Percentiles rank a stretch among this genome's conserved stretches.
Conservation (phyloP, 2,797 vertebrate species). For the Lerista edwardsae region DNA sequence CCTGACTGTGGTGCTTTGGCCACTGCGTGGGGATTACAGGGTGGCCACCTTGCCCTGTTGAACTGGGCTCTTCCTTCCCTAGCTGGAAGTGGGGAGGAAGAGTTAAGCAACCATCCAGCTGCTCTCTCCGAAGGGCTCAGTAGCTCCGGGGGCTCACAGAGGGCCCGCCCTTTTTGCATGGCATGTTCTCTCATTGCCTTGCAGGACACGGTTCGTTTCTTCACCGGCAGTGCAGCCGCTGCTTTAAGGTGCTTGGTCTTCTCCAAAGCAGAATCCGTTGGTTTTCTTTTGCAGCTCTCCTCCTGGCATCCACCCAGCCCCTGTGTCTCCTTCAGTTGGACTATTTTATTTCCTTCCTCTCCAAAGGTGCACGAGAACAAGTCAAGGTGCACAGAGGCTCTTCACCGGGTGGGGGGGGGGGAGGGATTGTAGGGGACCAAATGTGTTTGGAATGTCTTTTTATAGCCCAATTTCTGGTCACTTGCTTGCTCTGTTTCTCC, state of each 20-base stretch:
- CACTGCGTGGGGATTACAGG: no score
- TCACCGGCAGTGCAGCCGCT: no score
- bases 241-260: constrained; percentile 7
- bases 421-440: no score
- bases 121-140: neutral
- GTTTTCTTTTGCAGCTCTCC: no score
- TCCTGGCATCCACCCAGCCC: neutral
- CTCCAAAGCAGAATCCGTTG: neutral
- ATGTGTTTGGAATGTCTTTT: neutral
- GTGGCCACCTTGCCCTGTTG: no score
- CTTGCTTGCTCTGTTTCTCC: neutral
- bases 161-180: neutral
- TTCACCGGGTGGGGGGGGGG: neutral
- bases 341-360: neutral
- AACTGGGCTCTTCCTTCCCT: neutral
- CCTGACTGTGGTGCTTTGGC: neutral
- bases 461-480: no score
- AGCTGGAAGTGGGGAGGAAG: neutral
- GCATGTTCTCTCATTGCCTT: neutral
- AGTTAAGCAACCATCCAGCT: no score
- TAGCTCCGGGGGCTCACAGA: neutral
- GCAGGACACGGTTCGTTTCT: neutral
- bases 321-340: neutral
- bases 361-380: neutral
- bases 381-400: neutral